phyloP scores from a whole-genome alignment of 2,888 invertebrate genomes.

The Caenorhabditis plicata region DNA sequence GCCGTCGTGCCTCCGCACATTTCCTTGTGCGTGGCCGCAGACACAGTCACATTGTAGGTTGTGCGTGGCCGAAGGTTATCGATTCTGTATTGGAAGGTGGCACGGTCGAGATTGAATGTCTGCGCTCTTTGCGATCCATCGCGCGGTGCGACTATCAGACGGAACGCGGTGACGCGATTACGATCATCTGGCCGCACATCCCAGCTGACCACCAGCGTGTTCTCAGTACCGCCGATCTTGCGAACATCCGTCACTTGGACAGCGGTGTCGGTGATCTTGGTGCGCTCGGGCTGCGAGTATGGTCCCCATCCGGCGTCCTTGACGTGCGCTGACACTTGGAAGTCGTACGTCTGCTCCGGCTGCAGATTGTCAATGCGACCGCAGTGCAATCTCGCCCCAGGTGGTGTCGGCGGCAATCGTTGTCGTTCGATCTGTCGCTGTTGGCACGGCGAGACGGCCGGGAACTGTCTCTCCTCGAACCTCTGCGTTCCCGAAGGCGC shows the following conservation, averaged over 20 bases:
- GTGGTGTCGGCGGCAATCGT: constrained; percentile 60
- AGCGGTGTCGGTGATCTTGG: constrained; percentile 49
- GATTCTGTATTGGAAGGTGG: constrained; percentile 61
- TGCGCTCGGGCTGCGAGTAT: constrained; percentile 40
- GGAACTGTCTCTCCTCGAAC: constrained; percentile 55
- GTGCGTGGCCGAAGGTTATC: constrained; percentile 63
- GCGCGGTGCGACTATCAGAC: constrained; percentile 55
- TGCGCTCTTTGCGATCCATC: constrained; percentile 55
- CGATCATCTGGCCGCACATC: constrained; percentile 57
- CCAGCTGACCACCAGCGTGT: constrained; percentile 58
- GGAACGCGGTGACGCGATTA: constrained; percentile 59
- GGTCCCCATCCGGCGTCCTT: constrained; percentile 43
- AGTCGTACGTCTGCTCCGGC: constrained; percentile 62
- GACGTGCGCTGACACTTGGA: constrained; percentile 54
- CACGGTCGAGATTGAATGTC: constrained; percentile 62
- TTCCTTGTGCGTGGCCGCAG: constrained; percentile 47
- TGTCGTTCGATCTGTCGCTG: constrained; percentile 56
- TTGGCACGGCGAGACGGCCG: constrained; percentile 57
- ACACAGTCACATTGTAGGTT: constrained; percentile 63
- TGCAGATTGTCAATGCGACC: constrained; percentile 59
- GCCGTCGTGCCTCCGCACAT: constrained; percentile 54
- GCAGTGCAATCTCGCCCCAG: constrained; percentile 57
- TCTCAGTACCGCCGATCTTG: constrained; percentile 56
- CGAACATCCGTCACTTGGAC: constrained; percentile 55
- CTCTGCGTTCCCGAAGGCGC: constrained; percentile 52